phyloP scores from a whole-genome alignment of 2,113 vertebrate genomes.

The Ondatra zibethicus region DNA sequence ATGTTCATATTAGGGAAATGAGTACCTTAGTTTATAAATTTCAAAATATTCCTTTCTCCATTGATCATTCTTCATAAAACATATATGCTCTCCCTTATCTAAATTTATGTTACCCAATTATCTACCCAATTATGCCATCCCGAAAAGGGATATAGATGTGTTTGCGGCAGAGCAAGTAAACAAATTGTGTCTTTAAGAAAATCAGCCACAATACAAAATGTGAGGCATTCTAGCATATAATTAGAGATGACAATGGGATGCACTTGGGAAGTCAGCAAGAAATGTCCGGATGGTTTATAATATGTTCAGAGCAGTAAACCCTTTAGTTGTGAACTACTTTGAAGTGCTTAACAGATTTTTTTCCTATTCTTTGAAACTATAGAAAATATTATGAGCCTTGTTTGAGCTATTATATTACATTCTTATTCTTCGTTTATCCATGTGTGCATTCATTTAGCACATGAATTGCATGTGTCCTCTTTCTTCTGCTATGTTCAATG shows the following conservation, averaged over 20 bases:
- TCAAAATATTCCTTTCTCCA: background rate
- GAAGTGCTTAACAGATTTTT: background rate
- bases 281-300: background rate
- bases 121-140: background rate
- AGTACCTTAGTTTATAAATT: background rate
- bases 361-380: background rate
- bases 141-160: background rate
- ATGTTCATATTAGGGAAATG: background rate
- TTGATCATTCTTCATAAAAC: background rate
- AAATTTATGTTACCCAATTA: slow-evolving; percentile 3
- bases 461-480: background rate
- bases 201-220: background rate
- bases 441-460: background rate
- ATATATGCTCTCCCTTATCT: background rate
- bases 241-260: background rate
- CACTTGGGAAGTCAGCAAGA: background rate
- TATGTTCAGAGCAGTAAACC: background rate
- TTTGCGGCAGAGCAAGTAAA: background rate
- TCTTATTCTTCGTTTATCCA: background rate
- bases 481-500: background rate
- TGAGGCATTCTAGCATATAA: background rate
- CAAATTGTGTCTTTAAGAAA: background rate
- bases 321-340: background rate
- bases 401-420: background rate
- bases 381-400: background rate